Conservation (phyloP, 1,140 invertebrate genomes). For the Saccostrea echinata region DNA sequence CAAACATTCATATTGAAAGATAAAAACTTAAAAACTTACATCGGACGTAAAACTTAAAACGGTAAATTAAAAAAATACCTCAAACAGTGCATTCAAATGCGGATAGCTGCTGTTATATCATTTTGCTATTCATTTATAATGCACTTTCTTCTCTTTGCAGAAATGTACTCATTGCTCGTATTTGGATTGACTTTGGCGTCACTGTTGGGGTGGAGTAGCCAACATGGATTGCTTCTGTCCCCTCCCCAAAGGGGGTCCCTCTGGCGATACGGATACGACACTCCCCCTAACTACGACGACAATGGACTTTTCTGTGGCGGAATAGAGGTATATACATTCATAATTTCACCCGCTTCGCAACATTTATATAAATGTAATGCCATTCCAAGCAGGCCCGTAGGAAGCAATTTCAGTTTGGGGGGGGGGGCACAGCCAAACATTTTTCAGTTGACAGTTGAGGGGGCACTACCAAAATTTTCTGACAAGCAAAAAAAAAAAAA, state of each 20-base stretch:
- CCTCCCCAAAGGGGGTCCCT: slow-evolving; percentile 94
- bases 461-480: no score
- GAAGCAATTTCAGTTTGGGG: no score
- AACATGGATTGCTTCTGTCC: slow-evolving; percentile 91
- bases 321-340: slow-evolving; percentile 16
- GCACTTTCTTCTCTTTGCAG: slow-evolving; percentile 3
- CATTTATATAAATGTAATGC: no score
- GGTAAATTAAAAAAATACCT: background rate
- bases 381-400: no score
- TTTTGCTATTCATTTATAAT: background rate
- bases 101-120: background rate
- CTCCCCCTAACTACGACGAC: slow-evolving; percentile 95
- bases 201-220: background rate
- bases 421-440: no score
- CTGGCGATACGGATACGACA: slow-evolving; percentile 95
- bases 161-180: background rate
- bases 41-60: no score
- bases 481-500: no score
- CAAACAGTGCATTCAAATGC: background rate
- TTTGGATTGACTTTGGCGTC: background rate
- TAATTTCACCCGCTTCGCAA: no score
- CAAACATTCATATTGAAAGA: no score
- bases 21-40: no score
- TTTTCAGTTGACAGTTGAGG: no score
- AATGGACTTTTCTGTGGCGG: slow-evolving; percentile 91